phyloP scores from a whole-genome alignment of 2,797 vertebrate genomes.

The Atherinosoma microstoma region DNA sequence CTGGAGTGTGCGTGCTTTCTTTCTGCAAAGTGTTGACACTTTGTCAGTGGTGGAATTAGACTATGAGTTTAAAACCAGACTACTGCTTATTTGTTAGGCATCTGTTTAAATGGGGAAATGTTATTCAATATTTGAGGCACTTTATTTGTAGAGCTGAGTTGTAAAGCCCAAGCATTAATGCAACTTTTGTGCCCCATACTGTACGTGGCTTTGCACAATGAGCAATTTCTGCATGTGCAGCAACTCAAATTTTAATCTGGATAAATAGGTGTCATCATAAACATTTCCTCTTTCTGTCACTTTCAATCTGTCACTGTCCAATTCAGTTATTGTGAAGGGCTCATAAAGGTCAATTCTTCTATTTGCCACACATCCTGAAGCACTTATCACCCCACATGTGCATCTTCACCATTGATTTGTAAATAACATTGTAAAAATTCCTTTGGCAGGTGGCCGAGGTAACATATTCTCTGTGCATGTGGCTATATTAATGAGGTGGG shows the following conservation, averaged over 20 bases:
- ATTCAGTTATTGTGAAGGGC: conserved; percentile 35
- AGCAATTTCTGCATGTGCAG: conserved; percentile 5
- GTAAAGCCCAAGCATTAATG: conserved; percentile 1
- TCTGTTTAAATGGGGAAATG: conserved; percentile 38
- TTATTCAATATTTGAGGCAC: conserved; percentile 34
- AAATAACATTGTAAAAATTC: conserved; percentile 67
- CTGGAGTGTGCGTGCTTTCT: conserved; percentile 34
- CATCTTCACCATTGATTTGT: conserved; percentile 67
- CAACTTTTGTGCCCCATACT: conserved; percentile 12
- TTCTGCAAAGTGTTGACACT: conserved; percentile 38
- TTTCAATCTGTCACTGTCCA: conserved; percentile 17
- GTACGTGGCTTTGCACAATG: conserved; percentile 15
- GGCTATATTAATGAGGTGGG: conserved; percentile 83
- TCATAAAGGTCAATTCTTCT: conserved; percentile 49
- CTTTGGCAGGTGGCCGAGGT: conserved; percentile 61
- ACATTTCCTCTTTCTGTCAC: conserved; percentile 30
- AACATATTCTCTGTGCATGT: conserved; percentile 76
- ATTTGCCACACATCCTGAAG: conserved; percentile 50
- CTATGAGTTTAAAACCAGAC: conserved; percentile 41
- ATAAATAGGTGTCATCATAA: not conserved
- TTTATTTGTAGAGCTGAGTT: conserved; percentile 43
- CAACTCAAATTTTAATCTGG: conserved; percentile 6
- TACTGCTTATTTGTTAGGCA: conserved; percentile 30
- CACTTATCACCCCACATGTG: conserved; percentile 38
- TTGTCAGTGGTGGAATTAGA: conserved; percentile 44